phyloP scores from a whole-genome alignment of 2,113 vertebrate genomes.

The Dendropsophus ebraccatus region DNA sequence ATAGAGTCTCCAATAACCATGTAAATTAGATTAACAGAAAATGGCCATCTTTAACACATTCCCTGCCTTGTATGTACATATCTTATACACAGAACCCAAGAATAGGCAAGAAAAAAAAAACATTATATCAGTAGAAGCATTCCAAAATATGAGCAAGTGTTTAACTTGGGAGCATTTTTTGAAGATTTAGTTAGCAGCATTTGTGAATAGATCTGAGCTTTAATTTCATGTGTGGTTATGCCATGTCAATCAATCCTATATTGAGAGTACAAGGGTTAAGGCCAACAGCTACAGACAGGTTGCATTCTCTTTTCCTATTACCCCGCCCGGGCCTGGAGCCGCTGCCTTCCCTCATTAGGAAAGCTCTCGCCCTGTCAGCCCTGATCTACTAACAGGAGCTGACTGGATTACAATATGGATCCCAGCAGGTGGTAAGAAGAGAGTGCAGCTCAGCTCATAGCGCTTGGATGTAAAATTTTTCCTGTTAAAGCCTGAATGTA shows the following conservation, averaged over 20 bases:
- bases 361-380: slow-evolving; percentile 51
- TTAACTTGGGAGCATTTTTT: too few species aligned
- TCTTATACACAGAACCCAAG: too few species aligned
- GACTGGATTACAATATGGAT: slow-evolving; percentile 66
- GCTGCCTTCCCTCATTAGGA: slow-evolving; percentile 76
- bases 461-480: slow-evolving; percentile 68
- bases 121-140: too few species aligned
- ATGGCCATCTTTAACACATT: too few species aligned
- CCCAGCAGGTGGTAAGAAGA: slow-evolving; percentile 56
- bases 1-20: too few species aligned
- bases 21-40: too few species aligned
- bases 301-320: slow-evolving; percentile 63
- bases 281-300: slow-evolving; percentile 48
- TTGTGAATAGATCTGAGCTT: background rate
- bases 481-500: slow-evolving; percentile 64
- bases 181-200: too few species aligned
- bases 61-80: too few species aligned
- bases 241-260: slow-evolving; percentile 3
- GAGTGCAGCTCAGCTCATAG: slow-evolving; percentile 61
- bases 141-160: too few species aligned
- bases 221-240: background rate
- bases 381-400: slow-evolving; percentile 54
- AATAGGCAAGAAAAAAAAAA: too few species aligned
- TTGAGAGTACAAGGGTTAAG: slow-evolving; percentile 45
- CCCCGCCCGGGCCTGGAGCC: slow-evolving; percentile 74